These are phyloP conservation scores for Buphagus erythrorhynchus DNA, from an alignment of 2,797 vertebrate species.

Conservation along the genomic window DNA sequence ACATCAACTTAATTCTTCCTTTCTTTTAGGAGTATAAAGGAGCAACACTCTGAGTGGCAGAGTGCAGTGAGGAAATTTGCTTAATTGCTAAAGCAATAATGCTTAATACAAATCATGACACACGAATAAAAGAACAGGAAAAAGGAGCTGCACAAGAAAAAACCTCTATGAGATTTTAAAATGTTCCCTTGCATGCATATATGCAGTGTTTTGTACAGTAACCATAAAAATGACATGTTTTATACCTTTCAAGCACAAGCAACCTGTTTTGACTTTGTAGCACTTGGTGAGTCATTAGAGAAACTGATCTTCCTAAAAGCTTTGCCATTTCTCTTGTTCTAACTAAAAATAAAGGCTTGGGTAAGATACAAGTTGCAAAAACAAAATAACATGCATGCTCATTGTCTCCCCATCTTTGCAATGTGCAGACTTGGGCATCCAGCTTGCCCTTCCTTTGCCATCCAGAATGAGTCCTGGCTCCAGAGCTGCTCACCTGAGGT, in stretches of 20 bases:
- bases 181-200: constrained; percentile 13
- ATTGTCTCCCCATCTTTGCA: background rate
- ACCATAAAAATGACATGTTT: constrained; percentile 65
- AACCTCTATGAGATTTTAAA: constrained; percentile 28
- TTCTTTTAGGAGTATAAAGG: constrained; percentile 31
- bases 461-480: background rate
- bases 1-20: background rate
- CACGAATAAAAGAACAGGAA: background rate
- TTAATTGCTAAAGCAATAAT: constrained; percentile 43
- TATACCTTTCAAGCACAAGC: constrained; percentile 60
- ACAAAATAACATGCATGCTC: background rate
- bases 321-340: constrained; percentile 46
- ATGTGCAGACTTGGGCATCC: background rate
- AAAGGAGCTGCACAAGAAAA: constrained; percentile 8
- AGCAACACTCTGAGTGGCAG: constrained; percentile 26
- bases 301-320: constrained; percentile 61
- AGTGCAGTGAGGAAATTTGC: constrained; percentile 38
- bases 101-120: constrained; percentile 40
- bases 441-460: background rate
- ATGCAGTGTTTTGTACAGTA: constrained; percentile 60
- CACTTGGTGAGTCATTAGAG: constrained; percentile 57
- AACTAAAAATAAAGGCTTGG: background rate
- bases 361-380: background rate
- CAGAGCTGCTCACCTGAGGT: background rate
- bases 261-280: constrained; percentile 65